Evolutionary conservation across 2,113 vertebrate genomes (phyloP), one percentile per base, ranked within the genome.

Genomic region (Gasterosteus nipponicus): DNA sequence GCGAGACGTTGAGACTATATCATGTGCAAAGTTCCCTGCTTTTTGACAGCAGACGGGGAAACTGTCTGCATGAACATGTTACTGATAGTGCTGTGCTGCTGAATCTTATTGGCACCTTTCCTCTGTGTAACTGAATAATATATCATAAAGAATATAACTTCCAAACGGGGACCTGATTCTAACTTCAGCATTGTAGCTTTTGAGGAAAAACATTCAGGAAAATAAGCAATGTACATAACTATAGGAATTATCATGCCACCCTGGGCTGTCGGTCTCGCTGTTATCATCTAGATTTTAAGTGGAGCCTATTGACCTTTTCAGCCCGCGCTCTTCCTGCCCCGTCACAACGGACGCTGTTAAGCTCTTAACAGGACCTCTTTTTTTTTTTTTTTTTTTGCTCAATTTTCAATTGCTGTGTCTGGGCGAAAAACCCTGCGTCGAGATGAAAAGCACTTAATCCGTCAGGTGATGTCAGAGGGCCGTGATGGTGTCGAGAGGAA

Each of bases 401-500:
- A 67, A 86, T 88, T 85, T 84, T 80, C 80, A 73, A 84, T 83
- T 84, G 78, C 81, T 63, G 74, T 83, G 38, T 87, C 60, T 65
- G 41, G 68, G 71, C 77, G 69, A 69, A 81, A 84, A 89, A 84
- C 54, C 49, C 54, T 78, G 83, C 70, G 81, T 83, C 75, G 49
- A 87, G 84, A 91, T 82, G 88, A 84, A 89, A 91, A 90, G 90
- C 90, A 92, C 92, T 93, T 94, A 92, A 92, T 93, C 90, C 82
- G 84, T 93, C 90, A 91, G 87, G 77, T 86, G 84, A 82, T 88
- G 90, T 92, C 90, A 88, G 77, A 89, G 87, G 87, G 72, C 77
- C 60, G 65, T 44, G 83, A 86, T 80, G 81, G 78, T 86, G 85
- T 85, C 61, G 70, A 80, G 75, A 68, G 82, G 78, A 69, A 73